Percentiles rank a stretch among this genome's conserved stretches.
Evolutionary conservation across 1,140 invertebrate species (phyloP).

Genomic region (Chrysopa pallens): DNA sequence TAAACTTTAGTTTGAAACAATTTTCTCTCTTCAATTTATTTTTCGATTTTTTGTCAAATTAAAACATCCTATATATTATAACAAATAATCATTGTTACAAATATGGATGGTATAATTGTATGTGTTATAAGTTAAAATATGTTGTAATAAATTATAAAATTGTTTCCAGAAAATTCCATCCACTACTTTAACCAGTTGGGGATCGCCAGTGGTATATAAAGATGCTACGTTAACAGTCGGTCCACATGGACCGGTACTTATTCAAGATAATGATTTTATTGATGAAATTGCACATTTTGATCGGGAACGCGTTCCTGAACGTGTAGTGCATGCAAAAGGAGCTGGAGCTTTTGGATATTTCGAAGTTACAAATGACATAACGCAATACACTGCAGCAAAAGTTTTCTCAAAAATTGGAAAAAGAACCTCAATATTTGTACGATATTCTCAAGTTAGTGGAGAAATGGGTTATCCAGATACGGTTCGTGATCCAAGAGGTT

Average conservation of each 20-base stretch:
- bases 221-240: constrained; percentile 67
- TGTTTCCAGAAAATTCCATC: constrained; percentile 6
- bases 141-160: background rate
- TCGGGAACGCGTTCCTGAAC: constrained; percentile 89
- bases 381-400: constrained; percentile 59
- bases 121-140: too few relatives aligned
- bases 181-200: too few relatives aligned
- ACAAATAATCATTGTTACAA: too few relatives aligned
- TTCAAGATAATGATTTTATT: constrained; percentile 77
- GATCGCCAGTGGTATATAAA: constrained; percentile 54
- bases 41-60: too few relatives aligned
- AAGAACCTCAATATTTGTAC: constrained; percentile 56
- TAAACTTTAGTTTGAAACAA: too few relatives aligned
- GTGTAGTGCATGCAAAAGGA: constrained; percentile 96
- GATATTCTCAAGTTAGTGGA: constrained; percentile 77
- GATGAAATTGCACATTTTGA: constrained; percentile 92
- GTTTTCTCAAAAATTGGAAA: constrained; percentile 68
- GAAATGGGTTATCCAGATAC: constrained; percentile 74
- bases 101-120: too few relatives aligned
- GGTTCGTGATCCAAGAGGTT: constrained; percentile 49
- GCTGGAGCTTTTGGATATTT: constrained; percentile 95
- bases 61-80: too few relatives aligned
- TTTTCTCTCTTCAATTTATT: too few relatives aligned
- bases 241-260: constrained; percentile 64
- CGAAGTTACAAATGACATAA: constrained; percentile 74